A percentile compares a stretch with the other conserved stretches of the same genome.
Evolutionary conservation across 2,888 invertebrate species (phyloP).

Genomic region (Xestia sexstrigata): DNA sequence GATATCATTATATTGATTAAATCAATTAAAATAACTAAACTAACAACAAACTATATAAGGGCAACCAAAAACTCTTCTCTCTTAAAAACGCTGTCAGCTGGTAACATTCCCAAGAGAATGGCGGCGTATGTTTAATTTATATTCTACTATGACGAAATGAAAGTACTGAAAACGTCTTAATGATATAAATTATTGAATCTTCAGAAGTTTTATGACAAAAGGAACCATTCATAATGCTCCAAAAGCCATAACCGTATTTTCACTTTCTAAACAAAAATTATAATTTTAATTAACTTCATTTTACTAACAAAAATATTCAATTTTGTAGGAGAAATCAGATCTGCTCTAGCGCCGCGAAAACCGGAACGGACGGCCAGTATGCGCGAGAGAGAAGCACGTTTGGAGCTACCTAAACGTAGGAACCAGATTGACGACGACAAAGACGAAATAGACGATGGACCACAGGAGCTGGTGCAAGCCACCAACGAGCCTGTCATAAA

Average conservation of each 20-base stretch:
- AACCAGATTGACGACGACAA: slow-evolving; percentile 89
- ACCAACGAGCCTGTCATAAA: slow-evolving; percentile 87
- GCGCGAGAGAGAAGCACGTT: slow-evolving; percentile 94
- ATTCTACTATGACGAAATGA: neutral
- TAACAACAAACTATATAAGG: neutral
- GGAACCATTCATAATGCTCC: slow-evolving; percentile 10
- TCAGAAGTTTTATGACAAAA: slow-evolving; percentile 2
- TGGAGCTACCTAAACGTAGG: slow-evolving; percentile 90
- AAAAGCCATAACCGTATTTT: slow-evolving; percentile 10
- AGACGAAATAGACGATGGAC: slow-evolving; percentile 87
- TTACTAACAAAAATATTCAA: slow-evolving; percentile 54
- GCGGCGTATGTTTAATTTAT: neutral
- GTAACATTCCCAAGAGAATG: neutral
- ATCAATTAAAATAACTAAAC: neutral
- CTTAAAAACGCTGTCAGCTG: neutral
- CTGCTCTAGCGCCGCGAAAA: slow-evolving; percentile 95
- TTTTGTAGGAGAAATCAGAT: slow-evolving; percentile 94
- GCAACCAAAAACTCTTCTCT: neutral
- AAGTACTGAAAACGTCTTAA: neutral
- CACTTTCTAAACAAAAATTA: slow-evolving; percentile 41
- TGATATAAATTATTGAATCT: slow-evolving; percentile 2
- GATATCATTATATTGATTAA: too few relatives aligned
- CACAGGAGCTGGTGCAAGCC: slow-evolving; percentile 86
- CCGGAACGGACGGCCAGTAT: slow-evolving; percentile 97
- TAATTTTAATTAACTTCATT: slow-evolving; percentile 50